Percentiles rank a stretch among this genome's conserved stretches.
Evolutionary conservation across 2,113 vertebrate genomes (phyloP).

Genomic region (Hystrix cristata): DNA sequence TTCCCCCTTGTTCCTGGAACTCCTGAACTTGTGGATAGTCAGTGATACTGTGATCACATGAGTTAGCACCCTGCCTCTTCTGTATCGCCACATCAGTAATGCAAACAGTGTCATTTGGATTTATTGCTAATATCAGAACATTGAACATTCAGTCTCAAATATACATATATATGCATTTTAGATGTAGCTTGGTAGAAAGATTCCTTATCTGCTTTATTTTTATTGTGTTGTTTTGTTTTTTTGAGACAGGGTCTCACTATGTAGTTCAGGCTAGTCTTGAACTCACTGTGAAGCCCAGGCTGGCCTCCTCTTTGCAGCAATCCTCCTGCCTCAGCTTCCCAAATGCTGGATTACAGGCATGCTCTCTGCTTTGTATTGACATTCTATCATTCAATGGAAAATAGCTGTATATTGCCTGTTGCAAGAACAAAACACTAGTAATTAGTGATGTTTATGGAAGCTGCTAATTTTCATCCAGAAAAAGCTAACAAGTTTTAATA

Average conservation of each 20-base stretch:
- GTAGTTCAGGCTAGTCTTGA: neutral
- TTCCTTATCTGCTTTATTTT: neutral
- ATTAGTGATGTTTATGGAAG: neutral
- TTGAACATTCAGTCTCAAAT: neutral
- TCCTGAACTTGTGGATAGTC: neutral
- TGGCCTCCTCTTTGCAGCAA: neutral
- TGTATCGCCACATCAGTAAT: neutral
- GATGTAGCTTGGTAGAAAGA: neutral
- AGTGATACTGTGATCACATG: neutral
- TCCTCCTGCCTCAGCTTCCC: neutral
- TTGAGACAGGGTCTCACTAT: neutral
- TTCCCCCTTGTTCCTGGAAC: neutral
- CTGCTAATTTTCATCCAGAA: neutral
- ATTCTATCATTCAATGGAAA: neutral
- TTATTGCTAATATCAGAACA: neutral
- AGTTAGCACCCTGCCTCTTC: neutral
- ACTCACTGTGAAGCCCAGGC: neutral
- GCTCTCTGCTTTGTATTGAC: neutral
- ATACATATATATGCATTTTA: neutral
- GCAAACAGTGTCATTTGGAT: neutral
- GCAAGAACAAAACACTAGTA: neutral
- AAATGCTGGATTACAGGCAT: neutral
- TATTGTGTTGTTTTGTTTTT: neutral
- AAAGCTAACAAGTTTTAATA: conserved; percentile 17
- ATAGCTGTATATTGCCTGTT: neutral